Evolutionary conservation across 2,113 vertebrate genomes (phyloP), one percentile per base, ranked within the genome.

Genomic region (Catharus fuscescens): DNA sequence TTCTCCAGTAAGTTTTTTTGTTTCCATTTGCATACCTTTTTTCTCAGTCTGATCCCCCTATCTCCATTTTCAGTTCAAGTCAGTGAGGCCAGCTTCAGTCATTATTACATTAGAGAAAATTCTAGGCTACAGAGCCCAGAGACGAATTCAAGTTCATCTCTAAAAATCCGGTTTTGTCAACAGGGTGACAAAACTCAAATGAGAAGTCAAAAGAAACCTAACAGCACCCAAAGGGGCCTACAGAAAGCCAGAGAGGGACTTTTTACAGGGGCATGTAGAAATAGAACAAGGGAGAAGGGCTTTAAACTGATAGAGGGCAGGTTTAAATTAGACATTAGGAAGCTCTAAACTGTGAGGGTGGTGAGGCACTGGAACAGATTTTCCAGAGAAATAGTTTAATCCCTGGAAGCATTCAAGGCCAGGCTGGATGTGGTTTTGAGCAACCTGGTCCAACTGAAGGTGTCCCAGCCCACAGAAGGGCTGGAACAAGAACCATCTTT

Each of bases 1-100:
- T 52, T 82, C 84, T 93, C 82, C 40, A 45, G 81, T 96, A 93
- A 91, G 84, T 67, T 78, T 69, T 90, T 92, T 94, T 90, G 80
- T 94, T 93, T 67, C 92, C 45, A 92, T 97, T 97, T 95, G 93
- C 91, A 95, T 96, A 97, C 67, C 64, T 96, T 94, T 93, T 60
- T 94, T 91, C 87, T 85, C 25, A 12, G 72, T 80, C 83, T 3
- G 12, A 9, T 86, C 73, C 70, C 44, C 86, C 91, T 80, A 42
- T 73, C 88, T 94, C 88, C 24, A 6, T 92, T 97, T 92, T 97
- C 91, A 91, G 62, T 94, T 97, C 93, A 90, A 81, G 84, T 96
- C 96, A 95, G 60, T 71, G 29, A 80, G 59, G 48, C 59, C 71
- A 87, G n/a, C 52, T 87, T 95, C 91, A 88, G 52, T 80, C 90